Percentiles rank a stretch among this genome's conserved stretches.
phyloP scores from a whole-genome alignment of 2,888 invertebrate species.

The Athalia rosae region DNA sequence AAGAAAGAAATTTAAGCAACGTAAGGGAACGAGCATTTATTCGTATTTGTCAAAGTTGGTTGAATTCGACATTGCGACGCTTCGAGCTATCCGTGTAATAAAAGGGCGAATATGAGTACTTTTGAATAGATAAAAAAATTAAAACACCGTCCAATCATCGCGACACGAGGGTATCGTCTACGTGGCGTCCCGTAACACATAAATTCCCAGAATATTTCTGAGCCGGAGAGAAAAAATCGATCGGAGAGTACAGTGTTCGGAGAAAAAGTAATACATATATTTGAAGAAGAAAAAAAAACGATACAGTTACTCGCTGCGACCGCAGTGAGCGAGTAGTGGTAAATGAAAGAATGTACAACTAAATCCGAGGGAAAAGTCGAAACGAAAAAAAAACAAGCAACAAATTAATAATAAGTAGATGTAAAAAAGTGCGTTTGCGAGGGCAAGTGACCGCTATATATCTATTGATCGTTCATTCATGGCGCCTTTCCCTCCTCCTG shows the following conservation, averaged over 20 bases:
- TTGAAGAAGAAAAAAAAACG: neutral
- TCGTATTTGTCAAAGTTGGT: no score
- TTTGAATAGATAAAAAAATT: neutral
- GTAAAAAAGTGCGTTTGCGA: conserved; percentile 44
- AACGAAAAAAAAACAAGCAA: neutral
- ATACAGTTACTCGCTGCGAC: neutral
- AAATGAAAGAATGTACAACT: conserved; percentile 9
- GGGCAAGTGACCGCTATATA: conserved; percentile 63
- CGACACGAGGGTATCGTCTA: conserved; percentile 22
- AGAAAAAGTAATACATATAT: neutral
- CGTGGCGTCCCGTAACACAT: neutral
- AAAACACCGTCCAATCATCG: neutral
- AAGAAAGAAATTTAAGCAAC: no score
- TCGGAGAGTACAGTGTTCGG: neutral
- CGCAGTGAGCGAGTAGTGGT: neutral
- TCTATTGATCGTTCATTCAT: conserved; percentile 73
- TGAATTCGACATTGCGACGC: no score
- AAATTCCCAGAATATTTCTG: neutral
- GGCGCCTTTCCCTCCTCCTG: conserved; percentile 58
- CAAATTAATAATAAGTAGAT: conserved; percentile 38
- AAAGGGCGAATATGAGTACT: neutral
- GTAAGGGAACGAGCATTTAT: no score
- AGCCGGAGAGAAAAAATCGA: neutral
- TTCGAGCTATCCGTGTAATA: neutral
- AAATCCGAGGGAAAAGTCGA: neutral